Conservation (phyloP, 2,113 vertebrate species). For the Rhombomys opimus region DNA sequence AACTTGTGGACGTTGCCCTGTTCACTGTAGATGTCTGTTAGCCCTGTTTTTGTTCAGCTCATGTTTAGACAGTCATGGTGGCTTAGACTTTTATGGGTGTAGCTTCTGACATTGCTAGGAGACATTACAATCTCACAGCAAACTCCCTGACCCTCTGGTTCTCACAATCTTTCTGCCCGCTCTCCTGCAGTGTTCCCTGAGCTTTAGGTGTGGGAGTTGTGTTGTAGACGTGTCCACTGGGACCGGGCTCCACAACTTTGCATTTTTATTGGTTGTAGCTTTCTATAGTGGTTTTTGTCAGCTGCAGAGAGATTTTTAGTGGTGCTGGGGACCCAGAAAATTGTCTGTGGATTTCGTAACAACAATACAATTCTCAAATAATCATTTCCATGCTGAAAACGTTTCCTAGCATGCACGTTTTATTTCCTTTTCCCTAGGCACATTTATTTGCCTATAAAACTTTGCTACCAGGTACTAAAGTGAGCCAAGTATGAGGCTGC, state of each 20-base stretch:
- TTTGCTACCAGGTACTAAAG: not conserved
- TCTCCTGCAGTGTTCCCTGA: too few species aligned
- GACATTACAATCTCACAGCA: not conserved
- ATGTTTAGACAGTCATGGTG: not conserved
- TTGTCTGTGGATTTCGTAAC: not conserved
- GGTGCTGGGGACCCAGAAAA: not conserved
- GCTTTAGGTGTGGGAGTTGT: not conserved
- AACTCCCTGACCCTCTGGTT: not conserved
- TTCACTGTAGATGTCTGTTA: too few species aligned
- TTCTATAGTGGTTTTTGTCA: not conserved
- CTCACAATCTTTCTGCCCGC: not conserved
- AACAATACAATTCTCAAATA: not conserved
- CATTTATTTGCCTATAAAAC: not conserved
- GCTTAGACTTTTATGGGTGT: not conserved
- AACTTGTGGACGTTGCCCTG: not conserved
- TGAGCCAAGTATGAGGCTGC: not conserved
- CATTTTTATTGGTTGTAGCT: not conserved
- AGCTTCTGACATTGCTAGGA: not conserved
- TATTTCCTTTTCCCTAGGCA: not conserved
- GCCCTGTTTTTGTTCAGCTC: not conserved
- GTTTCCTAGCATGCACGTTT: not conserved
- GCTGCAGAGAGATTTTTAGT: not conserved
- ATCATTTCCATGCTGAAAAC: not conserved
- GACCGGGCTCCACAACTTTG: not conserved
- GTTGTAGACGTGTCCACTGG: not conserved